Evolutionary conservation across 2,113 vertebrate genomes (phyloP), one percentile per base, ranked within the genome.

Genomic region (Cephalopholis sonnerati): DNA sequence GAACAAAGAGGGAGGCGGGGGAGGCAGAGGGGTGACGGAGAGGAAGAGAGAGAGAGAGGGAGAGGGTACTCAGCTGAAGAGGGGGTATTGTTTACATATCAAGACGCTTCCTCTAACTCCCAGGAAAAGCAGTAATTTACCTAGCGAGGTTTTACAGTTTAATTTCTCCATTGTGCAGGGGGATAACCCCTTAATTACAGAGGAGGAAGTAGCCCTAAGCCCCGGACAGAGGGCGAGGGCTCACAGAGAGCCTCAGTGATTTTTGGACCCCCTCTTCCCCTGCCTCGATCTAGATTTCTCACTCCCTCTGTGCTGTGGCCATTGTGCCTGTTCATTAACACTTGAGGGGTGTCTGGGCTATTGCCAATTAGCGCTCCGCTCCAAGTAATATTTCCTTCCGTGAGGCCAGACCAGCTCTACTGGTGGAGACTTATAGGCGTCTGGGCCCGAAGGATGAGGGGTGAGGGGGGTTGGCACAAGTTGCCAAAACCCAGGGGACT

Each of bases 51-150:
- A 66, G 54, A 70, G 48, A 54, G 64, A 32, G 77, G 51, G 83
- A 71, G 86, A 68, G 75, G 65, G 88, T 69, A 80, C 83, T 86
- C 79, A 65, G 81, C 81, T 82, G 78, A 91, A 92, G 87, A 77
- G 85, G 80, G 86, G 90, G 86, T 83, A 87, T 91, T 93, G 92
- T 94, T 94, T 93, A 93, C 91, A 93, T 87, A 89, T 90, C 82
- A 92, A 92, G 88, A 89, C 65, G 65, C 78, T 93, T 93, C 91
- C 92, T 91, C 90, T 74, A 70, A 82, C 86, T 91, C 84, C 58
- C 70, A 86, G 86, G 87, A 92, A 93, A 93, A 94, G 92, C 92
- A 92, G 89, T 90, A 88, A 93, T 94, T 93, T 93, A 86, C 87
- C 87, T 78, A 41, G 68, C 74, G 25, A 83, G 89, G 83, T 90